Conservation (phyloP, 1,140 invertebrate species). For the Drosophila lini region DNA sequence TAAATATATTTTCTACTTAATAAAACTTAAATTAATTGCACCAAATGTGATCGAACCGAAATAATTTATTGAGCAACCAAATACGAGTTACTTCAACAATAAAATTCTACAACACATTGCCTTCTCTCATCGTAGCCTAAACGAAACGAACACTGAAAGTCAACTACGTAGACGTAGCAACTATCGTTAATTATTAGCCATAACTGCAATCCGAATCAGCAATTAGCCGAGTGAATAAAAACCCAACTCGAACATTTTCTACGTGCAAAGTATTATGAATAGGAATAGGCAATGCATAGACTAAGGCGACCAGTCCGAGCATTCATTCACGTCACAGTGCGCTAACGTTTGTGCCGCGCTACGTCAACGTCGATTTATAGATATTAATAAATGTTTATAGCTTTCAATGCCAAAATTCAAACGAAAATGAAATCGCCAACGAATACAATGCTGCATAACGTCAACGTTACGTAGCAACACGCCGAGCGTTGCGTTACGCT, state of each 20-base stretch:
- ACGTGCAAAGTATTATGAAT: conserved; percentile 46
- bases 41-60: conserved; percentile 76
- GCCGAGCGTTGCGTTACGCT: conserved; percentile 59
- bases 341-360: conserved; percentile 60
- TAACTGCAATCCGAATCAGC: conserved; percentile 5
- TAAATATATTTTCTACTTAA: conserved; percentile 77
- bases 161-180: conserved; percentile 38
- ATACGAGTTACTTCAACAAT: conserved; percentile 61
- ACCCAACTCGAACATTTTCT: conserved; percentile 53
- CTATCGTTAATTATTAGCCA: conserved; percentile 42
- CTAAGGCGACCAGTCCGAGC: conserved; percentile 37
- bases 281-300: conserved; percentile 63
- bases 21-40: conserved; percentile 58
- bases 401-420: conserved; percentile 77
- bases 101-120: conserved; percentile 73
- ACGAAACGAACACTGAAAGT: conserved; percentile 30
- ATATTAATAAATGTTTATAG: conserved; percentile 80
- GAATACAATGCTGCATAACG: conserved; percentile 73
- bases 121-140: conserved; percentile 73
- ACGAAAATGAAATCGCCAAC: conserved; percentile 83
- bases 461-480: conserved; percentile 69
- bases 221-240: conserved; percentile 7
- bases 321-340: conserved; percentile 51
- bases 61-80: conserved; percentile 40
- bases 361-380: conserved; percentile 62